Percentiles rank a stretch among this genome's conserved stretches.
Evolutionary conservation across 2,888 invertebrate genomes (phyloP).

Genomic region (Protonemura montana): DNA sequence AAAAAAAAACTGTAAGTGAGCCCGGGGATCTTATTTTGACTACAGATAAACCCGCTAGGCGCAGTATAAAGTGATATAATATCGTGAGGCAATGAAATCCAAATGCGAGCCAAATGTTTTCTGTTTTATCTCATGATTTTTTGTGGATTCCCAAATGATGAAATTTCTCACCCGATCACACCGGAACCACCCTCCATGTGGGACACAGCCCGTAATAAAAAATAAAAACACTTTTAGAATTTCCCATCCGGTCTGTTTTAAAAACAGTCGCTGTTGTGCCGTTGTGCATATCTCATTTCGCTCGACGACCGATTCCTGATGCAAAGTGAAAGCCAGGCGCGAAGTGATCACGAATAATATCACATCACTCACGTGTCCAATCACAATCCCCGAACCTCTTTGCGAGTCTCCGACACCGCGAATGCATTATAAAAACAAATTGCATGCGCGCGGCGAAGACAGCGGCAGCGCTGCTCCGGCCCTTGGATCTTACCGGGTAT

Average conservation of each 20-base stretch:
- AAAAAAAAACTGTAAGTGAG: not conserved
- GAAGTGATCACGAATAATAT: not conserved
- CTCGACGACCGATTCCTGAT: not conserved
- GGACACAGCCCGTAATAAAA: not conserved
- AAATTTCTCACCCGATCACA: not conserved
- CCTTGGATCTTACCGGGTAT: too few relatives aligned
- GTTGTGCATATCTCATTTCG: not conserved
- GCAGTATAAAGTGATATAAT: not conserved
- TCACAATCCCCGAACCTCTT: not conserved
- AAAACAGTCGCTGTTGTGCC: not conserved
- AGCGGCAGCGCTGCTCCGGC: too few relatives aligned
- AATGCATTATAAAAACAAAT: not conserved
- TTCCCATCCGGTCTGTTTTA: not conserved
- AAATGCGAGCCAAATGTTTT: not conserved
- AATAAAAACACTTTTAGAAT: not conserved
- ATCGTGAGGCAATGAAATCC: not conserved
- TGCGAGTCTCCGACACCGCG: not conserved
- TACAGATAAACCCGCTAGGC: not conserved
- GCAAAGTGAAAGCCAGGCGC: not conserved
- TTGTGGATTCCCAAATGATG: not conserved
- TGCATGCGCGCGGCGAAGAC: not conserved
- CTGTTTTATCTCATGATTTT: not conserved
- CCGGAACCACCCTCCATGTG: not conserved
- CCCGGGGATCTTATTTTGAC: not conserved
- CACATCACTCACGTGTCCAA: not conserved